phyloP scores from a whole-genome alignment of 2,113 vertebrate species.

The Saguinus midas region DNA sequence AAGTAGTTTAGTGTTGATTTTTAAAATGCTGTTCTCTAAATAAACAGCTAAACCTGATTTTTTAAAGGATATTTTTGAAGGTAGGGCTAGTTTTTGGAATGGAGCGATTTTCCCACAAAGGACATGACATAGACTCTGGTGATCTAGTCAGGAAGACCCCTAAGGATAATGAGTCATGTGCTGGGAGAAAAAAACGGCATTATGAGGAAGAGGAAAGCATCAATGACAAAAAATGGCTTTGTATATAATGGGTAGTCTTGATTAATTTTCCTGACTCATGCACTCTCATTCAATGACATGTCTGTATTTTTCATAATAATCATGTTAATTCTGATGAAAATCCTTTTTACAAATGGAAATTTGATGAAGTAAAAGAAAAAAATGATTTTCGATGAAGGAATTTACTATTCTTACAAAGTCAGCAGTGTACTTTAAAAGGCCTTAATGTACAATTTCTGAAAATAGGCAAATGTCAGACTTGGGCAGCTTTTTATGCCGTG shows the following conservation, averaged over 20 bases:
- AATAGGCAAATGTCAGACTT: not conserved
- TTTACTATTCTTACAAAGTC: not conserved
- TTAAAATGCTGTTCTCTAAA: not conserved
- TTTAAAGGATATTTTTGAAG: not conserved
- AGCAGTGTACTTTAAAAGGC: not conserved
- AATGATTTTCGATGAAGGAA: not conserved
- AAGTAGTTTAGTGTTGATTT: not conserved
- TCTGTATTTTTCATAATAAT: not conserved
- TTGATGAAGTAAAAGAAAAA: not conserved
- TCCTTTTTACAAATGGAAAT: not conserved
- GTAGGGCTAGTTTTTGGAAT: not conserved
- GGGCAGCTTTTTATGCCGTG: not conserved
- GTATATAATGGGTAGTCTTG: not conserved
- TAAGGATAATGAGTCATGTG: not conserved
- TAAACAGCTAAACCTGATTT: not conserved
- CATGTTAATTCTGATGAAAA: not conserved
- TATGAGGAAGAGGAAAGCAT: not conserved
- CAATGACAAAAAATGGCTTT: not conserved
- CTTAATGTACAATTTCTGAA: not conserved
- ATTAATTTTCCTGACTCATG: not conserved
- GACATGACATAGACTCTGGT: not conserved
- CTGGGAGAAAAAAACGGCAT: not conserved
- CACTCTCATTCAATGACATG: fast-evolving
- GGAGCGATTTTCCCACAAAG: not conserved
- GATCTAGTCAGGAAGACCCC: not conserved